A percentile compares a stretch with the other conserved stretches of the same genome.
Evolutionary conservation across 1,140 invertebrate genomes (phyloP).

Genomic region (Myzus persicae): DNA sequence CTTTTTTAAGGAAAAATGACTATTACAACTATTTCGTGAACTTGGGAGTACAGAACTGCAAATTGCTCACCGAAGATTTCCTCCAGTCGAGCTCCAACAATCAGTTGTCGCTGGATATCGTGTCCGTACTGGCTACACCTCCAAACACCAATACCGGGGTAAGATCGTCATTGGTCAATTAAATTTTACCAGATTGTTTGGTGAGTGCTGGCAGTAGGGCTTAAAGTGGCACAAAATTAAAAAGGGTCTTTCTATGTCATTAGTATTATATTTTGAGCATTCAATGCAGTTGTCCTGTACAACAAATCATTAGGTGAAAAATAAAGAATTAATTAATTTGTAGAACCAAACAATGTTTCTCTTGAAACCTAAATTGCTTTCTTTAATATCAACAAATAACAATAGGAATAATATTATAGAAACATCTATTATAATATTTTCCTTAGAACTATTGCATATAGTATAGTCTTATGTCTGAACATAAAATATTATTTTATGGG

Average conservation of each 20-base stretch:
- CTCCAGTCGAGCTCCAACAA: background rate
- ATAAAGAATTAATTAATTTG: no score
- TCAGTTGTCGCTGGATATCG: constrained; percentile 28
- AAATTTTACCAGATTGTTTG: background rate
- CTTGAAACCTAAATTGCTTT: no score
- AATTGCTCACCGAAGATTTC: constrained; percentile 34
- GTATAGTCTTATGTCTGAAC: no score
- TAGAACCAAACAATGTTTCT: no score
- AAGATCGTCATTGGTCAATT: background rate
- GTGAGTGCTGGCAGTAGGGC: background rate
- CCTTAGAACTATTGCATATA: no score
- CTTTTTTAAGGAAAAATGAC: constrained; percentile 5
- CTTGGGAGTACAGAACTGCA: constrained; percentile 45
- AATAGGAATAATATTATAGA: no score
- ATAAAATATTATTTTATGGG: no score
- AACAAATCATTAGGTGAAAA: no score
- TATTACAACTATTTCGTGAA: constrained; percentile 46
- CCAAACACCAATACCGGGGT: constrained; percentile 52
- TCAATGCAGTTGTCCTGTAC: background rate
- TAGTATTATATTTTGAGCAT: background rate
- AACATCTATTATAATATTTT: no score
- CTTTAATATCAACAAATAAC: no score
- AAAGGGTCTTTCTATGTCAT: background rate
- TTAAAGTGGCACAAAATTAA: background rate
- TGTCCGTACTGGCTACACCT: constrained; percentile 43